Evolutionary conservation across 2,797 vertebrate genomes (phyloP).

Genomic region (Syngnathus rostellatus): DNA sequence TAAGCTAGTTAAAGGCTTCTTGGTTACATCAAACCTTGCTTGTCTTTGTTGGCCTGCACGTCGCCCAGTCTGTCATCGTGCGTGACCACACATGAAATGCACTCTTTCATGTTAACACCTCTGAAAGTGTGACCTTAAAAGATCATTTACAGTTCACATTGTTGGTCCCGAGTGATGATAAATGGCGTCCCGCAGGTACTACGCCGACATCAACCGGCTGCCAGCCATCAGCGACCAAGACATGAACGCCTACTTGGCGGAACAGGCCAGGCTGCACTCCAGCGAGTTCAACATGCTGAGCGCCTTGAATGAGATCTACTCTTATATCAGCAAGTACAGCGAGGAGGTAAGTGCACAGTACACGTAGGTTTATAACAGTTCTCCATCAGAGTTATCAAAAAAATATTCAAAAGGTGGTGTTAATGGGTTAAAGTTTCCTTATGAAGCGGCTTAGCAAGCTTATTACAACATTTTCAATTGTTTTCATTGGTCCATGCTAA

Average conservation of each 20-base stretch:
- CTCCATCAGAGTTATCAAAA: too few species aligned
- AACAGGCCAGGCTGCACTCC: slow-evolving; percentile 91
- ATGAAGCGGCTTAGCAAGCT: not conserved
- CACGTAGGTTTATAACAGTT: too few species aligned
- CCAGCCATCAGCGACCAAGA: slow-evolving; percentile 98
- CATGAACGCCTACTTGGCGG: slow-evolving; percentile 98
- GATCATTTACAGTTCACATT: slow-evolving; percentile 9
- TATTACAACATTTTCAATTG: not conserved
- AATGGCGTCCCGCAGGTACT: slow-evolving; percentile 78
- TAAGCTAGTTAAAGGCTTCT: slow-evolving; percentile 46
- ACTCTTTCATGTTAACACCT: slow-evolving; percentile 14
- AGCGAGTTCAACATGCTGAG: slow-evolving; percentile 97
- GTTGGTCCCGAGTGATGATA: slow-evolving; percentile 13
- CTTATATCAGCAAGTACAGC: slow-evolving; percentile 97
- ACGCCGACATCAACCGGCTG: slow-evolving; percentile 92
- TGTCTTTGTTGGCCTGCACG: not conserved
- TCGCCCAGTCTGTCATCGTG: not conserved
- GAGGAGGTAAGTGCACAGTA: slow-evolving; percentile 76
- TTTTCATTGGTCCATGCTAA: not conserved
- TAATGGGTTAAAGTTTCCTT: too few species aligned
- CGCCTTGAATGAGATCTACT: slow-evolving; percentile 96
- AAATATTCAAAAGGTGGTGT: too few species aligned
- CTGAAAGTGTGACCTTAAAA: not conserved
- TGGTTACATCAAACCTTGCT: not conserved
- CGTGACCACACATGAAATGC: not conserved